Conservation (phyloP, 2,888 invertebrate genomes). For the Chironomus riparius region DNA sequence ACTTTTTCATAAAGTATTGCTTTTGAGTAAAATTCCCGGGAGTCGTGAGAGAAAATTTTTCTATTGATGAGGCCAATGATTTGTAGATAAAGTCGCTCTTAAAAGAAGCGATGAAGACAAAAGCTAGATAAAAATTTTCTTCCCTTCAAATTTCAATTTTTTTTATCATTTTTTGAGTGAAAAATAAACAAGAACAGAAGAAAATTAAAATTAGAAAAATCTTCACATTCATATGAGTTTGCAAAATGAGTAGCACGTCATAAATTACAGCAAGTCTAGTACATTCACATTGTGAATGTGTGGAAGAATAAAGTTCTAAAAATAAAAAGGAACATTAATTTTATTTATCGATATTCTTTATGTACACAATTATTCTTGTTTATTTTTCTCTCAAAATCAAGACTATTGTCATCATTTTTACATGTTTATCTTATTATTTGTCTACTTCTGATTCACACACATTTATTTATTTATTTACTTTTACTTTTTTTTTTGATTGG, state of each 20-base stretch:
- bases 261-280: not conserved
- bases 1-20: not conserved
- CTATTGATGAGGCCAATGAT: not conserved
- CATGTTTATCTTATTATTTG: too few species aligned
- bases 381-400: too few species aligned
- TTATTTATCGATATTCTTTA: too few species aligned
- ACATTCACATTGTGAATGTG: too few species aligned
- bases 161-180: not conserved
- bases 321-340: too few species aligned
- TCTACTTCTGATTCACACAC: too few species aligned
- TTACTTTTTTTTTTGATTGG: too few species aligned
- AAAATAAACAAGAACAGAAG: not conserved
- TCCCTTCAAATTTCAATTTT: not conserved
- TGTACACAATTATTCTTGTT: too few species aligned
- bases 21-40: not conserved
- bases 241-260: not conserved
- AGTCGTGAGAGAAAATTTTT: not conserved
- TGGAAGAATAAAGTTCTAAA: too few species aligned
- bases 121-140: not conserved
- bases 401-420: too few species aligned
- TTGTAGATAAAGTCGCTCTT: not conserved
- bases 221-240: not conserved
- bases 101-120: conserved; percentile 1
- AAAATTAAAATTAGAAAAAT: conserved; percentile 5
- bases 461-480: too few species aligned